Evolutionary conservation across 1,140 invertebrate species (phyloP).

Genomic region (Penaeus indicus): DNA sequence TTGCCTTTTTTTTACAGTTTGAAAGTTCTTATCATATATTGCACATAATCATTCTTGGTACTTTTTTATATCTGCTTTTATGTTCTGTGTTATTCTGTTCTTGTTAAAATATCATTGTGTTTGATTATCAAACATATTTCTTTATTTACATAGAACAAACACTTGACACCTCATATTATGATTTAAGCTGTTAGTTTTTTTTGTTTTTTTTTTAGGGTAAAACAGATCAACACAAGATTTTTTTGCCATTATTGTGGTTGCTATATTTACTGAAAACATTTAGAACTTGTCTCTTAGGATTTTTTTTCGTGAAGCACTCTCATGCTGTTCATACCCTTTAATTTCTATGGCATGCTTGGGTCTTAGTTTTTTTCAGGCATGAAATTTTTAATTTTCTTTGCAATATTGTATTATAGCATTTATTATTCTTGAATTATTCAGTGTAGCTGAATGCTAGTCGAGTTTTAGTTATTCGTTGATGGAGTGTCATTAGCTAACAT

Average conservation of each 20-base stretch:
- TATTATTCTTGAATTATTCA: constrained; percentile 46
- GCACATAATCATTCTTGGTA: constrained; percentile 23
- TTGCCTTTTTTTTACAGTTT: constrained; percentile 21
- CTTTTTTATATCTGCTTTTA: constrained; percentile 22
- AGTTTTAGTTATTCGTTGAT: constrained; percentile 54
- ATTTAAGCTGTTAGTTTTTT: background rate
- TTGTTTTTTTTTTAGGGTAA: background rate
- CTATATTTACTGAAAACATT: constrained; percentile 24
- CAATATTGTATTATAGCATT: constrained; percentile 57
- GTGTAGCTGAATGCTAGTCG: constrained; percentile 61
- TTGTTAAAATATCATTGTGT: constrained; percentile 42
- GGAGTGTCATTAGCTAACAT: constrained; percentile 65
- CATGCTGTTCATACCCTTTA: constrained; percentile 33
- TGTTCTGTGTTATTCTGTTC: constrained; percentile 6
- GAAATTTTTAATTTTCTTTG: constrained; percentile 50
- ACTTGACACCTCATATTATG: background rate
- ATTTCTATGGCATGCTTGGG: constrained; percentile 59
- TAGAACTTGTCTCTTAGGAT: background rate
- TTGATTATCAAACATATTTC: constrained; percentile 20
- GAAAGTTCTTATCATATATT: constrained; percentile 44
- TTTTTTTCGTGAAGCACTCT: constrained; percentile 43
- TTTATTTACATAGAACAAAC: background rate
- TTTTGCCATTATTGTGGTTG: background rate
- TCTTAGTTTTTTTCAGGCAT: constrained; percentile 58
- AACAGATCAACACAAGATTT: background rate